phyloP scores from a whole-genome alignment of 2,888 invertebrate genomes.

The Netelia inedita region DNA sequence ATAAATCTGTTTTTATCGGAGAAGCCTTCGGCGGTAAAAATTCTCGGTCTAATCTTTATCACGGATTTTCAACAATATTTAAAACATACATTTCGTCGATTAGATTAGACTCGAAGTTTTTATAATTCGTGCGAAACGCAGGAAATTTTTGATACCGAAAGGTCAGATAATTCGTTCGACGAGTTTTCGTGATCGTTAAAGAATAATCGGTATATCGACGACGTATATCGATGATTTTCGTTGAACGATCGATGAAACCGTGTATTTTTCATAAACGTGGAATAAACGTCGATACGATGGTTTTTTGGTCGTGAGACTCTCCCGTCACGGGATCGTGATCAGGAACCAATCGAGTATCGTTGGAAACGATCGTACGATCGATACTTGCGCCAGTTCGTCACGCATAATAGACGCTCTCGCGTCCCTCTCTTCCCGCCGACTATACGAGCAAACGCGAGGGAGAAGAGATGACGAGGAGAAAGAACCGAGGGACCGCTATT shows the following conservation, averaged over 20 bases:
- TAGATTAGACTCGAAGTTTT: slow-evolving; percentile 3
- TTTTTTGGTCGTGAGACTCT: not conserved
- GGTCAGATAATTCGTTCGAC: no score
- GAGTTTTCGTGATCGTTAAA: not conserved
- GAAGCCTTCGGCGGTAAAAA: slow-evolving; percentile 11
- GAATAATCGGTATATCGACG: not conserved
- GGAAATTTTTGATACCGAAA: not conserved
- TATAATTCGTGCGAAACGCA: not conserved
- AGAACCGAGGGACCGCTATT: slow-evolving; percentile 52
- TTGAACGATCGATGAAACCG: not conserved
- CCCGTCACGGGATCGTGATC: slow-evolving; percentile 51
- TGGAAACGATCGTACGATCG: slow-evolving; percentile 52
- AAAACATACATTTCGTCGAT: not conserved
- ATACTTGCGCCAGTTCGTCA: slow-evolving; percentile 57
- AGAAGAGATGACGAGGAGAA: no score
- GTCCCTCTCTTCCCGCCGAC: not conserved
- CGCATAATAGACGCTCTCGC: slow-evolving; percentile 64
- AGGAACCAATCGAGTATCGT: slow-evolving; percentile 52
- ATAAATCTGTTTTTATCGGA: slow-evolving; percentile 50
- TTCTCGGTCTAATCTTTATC: not conserved
- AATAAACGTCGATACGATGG: slow-evolving; percentile 20
- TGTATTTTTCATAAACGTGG: not conserved
- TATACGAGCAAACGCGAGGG: no score
- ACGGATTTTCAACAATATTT: slow-evolving; percentile 5
- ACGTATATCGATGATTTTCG: not conserved